phyloP scores from a whole-genome alignment of 1,140 invertebrate species.

The Ectropis grisescens region DNA sequence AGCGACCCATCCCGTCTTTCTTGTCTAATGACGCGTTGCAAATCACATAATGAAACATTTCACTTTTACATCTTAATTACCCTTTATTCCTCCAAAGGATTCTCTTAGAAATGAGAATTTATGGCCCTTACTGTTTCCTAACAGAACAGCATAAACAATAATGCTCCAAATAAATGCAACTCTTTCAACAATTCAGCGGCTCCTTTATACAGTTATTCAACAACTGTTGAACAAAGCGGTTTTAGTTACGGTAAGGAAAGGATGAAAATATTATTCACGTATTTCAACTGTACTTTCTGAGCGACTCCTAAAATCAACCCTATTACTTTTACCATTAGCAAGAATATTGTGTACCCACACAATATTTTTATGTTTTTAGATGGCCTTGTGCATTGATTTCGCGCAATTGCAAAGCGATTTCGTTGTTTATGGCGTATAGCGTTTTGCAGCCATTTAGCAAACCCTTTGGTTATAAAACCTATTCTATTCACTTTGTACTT shows the following conservation, averaged over 20 bases:
- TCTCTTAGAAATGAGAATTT: slow-evolving; percentile 33
- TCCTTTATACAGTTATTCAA: slow-evolving; percentile 35
- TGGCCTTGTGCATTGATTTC: no score
- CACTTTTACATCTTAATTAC: slow-evolving; percentile 63
- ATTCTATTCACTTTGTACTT: no score
- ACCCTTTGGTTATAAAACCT: slow-evolving; percentile 32
- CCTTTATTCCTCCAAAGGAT: slow-evolving; percentile 27
- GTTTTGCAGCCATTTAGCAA: slow-evolving; percentile 34
- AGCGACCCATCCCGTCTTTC: no score
- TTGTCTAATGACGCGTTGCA: slow-evolving; percentile 33
- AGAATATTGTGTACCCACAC: no score
- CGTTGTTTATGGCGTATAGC: slow-evolving; percentile 27
- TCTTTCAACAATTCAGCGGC: slow-evolving; percentile 42
- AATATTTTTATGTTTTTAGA: no score
- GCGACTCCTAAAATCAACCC: no score
- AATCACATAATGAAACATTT: slow-evolving; percentile 45
- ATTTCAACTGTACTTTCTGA: slow-evolving; percentile 2
- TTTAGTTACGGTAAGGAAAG: slow-evolving; percentile 40
- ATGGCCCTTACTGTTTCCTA: slow-evolving; percentile 34
- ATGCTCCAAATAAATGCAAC: slow-evolving; percentile 53
- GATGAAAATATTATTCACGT: slow-evolving; percentile 14
- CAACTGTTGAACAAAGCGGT: slow-evolving; percentile 27
- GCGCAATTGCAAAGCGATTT: slow-evolving; percentile 30
- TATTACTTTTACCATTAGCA: no score
- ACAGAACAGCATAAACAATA: slow-evolving; percentile 21